Evolutionary conservation across 2,888 invertebrate genomes (phyloP), one percentile per base, ranked within the genome.

Genomic region (Boloria euphrosyne): DNA sequence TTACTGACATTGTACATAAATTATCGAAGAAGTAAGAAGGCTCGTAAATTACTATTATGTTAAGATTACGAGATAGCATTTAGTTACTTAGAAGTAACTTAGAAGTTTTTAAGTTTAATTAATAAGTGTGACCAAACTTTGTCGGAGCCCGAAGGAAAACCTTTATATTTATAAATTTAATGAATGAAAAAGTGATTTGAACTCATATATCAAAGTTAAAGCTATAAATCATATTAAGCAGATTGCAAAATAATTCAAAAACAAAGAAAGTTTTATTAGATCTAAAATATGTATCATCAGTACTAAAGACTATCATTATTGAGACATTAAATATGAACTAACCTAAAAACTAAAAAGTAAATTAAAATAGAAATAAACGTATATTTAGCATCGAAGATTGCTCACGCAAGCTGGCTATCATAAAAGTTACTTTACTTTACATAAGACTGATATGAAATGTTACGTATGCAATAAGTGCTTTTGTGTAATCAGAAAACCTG

Each of bases 371-470:
- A 57, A 46, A 57, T 57, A 57, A 57, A 57, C 10, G 46, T 65
- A 50, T 57, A 51, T 49, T 54, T 47, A 55, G 58, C 59, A 38
- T 53, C 52, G 46, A n/a, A 62, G 59, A 66, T 63, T 52, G 54
- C 47, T 66, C 69, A 69, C 67, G 69, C 67, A 51, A 69, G 61
- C 55, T 46, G 46, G 38, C 66, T 22, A 67, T 65, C 64, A 65
- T 62, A 51, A 60, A 57, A 66, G 50, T 67, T 17, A 59, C 38
- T 68, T 67, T 17, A 59, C 38, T 68, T 65, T 66, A 62, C 66
- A 66, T 60, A 68, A 68, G 53, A 63, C 16, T 31, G 27, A 54
- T 49, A 66, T 63, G 27, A 65, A 57, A 54, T 17, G 55, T 64
- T 63, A 47, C 17, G 60, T 63, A 57, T 47, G 57, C 49, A 31